Evolutionary conservation across 2,113 vertebrate species (phyloP).

Genomic region (Apistogramma diplotaenia): DNA sequence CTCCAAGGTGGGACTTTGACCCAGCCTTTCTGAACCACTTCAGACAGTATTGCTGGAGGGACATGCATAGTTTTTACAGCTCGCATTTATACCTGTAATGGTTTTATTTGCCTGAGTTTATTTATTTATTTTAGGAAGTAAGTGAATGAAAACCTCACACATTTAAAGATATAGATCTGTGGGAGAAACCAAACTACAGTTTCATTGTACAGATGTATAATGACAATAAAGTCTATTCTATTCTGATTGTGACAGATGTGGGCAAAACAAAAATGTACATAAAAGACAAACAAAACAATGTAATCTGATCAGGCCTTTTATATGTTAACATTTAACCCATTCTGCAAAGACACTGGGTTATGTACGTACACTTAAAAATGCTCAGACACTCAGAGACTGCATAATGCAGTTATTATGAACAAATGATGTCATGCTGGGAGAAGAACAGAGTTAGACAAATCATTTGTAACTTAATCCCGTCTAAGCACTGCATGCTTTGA

Average conservation of each 20-base stretch:
- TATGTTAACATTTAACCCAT: background rate
- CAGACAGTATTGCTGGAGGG: background rate
- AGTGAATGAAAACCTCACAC: background rate
- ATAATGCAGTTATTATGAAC: background rate
- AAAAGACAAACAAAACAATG: rapidly evolving
- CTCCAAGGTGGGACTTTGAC: background rate
- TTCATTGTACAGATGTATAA: no score
- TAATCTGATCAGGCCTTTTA: background rate
- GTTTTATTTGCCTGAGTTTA: background rate
- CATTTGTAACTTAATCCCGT: background rate
- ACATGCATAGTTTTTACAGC: background rate
- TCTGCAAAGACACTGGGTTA: background rate
- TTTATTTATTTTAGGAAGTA: background rate
- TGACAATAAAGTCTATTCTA: no score
- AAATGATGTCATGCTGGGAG: background rate
- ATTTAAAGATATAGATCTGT: background rate
- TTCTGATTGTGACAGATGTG: background rate
- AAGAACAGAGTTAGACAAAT: constrained; percentile 4
- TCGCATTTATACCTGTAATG: background rate
- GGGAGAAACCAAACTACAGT: background rate
- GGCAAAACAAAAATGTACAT: background rate
- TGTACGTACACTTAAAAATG: background rate
- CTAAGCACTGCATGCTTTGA: constrained; percentile 1
- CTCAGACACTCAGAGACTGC: background rate
- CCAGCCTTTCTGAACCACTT: constrained; percentile 8